Conservation (phyloP, 2,888 invertebrate genomes). For the Rotaria macrura region DNA sequence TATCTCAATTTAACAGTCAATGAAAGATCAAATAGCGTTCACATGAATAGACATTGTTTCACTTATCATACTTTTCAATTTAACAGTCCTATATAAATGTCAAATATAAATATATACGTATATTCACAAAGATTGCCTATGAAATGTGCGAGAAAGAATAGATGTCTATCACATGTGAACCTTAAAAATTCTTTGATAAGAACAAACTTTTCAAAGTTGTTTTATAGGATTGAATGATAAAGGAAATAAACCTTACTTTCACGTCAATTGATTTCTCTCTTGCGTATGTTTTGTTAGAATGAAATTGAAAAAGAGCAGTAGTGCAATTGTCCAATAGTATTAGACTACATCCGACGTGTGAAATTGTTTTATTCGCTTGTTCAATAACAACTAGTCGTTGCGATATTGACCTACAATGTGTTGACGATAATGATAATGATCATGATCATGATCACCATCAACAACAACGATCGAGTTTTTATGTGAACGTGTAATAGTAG, state of each 20-base stretch:
- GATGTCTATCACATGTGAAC: neutral
- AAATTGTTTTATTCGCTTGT: neutral
- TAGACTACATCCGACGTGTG: neutral
- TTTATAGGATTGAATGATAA: neutral
- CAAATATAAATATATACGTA: no score
- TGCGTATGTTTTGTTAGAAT: neutral
- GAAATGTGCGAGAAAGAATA: neutral
- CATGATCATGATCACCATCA: no score
- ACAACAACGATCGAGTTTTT: neutral
- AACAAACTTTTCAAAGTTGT: neutral
- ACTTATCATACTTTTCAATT: slow-evolving; percentile 7
- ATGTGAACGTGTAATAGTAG: neutral
- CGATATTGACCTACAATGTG: neutral
- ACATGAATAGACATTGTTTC: neutral
- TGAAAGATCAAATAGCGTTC: neutral
- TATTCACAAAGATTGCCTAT: neutral
- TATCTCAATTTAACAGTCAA: neutral
- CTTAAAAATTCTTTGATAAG: neutral
- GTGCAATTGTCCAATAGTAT: neutral
- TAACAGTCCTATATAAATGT: neutral
- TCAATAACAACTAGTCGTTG: neutral
- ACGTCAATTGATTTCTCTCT: neutral
- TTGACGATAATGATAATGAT: neutral
- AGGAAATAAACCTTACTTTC: neutral
- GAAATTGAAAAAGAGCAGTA: neutral